Conservation (phyloP, 2,888 invertebrate species). For the Oscheius sp. region DNA sequence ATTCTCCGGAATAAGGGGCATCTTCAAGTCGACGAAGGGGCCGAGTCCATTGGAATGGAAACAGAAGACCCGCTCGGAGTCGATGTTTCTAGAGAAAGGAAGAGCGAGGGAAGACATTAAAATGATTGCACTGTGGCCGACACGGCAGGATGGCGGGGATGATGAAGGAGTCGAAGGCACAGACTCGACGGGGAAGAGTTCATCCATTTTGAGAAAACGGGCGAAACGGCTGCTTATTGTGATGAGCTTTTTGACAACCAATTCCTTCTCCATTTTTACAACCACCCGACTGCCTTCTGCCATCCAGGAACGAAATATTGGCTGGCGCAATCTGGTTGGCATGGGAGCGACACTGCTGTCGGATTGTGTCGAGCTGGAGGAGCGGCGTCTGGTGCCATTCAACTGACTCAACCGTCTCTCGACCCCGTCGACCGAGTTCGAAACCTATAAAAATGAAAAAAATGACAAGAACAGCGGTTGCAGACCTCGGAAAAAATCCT, state of each 20-base stretch:
- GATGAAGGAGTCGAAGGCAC: slow-evolving; percentile 1
- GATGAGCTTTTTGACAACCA: slow-evolving; percentile 6
- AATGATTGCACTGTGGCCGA: too few relatives aligned
- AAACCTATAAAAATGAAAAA: too few relatives aligned
- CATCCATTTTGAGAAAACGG: background rate
- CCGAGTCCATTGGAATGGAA: background rate
- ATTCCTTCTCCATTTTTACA: background rate
- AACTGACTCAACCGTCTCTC: too few relatives aligned
- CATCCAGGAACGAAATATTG: background rate
- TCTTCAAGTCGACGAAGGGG: background rate
- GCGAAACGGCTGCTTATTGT: background rate
- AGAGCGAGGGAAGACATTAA: too few relatives aligned
- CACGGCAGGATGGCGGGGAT: background rate
- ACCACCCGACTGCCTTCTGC: slow-evolving; percentile 19
- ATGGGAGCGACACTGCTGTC: background rate
- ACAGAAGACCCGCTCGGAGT: slow-evolving; percentile 4
- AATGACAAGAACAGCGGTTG: too few relatives aligned
- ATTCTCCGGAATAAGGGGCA: slow-evolving; percentile 8
- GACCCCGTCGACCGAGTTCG: too few relatives aligned
- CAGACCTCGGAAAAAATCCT: too few relatives aligned
- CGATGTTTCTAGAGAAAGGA: slow-evolving; percentile 5
- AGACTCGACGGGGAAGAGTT: background rate
- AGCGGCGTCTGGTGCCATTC: background rate
- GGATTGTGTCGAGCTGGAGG: background rate
- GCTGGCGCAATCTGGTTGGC: background rate